Base-by-base conservation (phyloP, 2,113 vertebrate species). In the Oophaga pumilio region DNA sequence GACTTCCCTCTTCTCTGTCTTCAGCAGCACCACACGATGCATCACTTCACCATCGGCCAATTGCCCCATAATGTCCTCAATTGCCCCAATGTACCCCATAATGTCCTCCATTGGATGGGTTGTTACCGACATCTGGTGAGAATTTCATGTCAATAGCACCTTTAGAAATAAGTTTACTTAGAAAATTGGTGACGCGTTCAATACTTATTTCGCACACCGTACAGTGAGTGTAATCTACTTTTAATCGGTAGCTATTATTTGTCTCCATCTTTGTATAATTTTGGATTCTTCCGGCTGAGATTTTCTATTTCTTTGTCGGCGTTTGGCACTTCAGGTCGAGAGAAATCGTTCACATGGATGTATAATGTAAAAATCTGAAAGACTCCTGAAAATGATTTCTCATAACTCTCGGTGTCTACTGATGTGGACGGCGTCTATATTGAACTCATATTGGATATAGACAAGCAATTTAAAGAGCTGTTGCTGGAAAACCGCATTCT, bases 361-460 rank as follows among this genome's bases (percentile, higher is more conserved):
- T 80, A 80, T 80, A 80, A 59, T 80, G 24, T 60, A 33, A 80
- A 60, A 57, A 26, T 6, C 12, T 8, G 15, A 18, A 57, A 60
- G 11, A 28, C 53, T 80, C 77, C 56, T 33, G 77, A 28, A 59
- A 80, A 79, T 80, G 77, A 60, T 80, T 56, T 80, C 57, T 80
- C 26, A 80, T 59, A 33, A 59, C 18, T 15, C 53, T 8, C 17
- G 9, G 57, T 59, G 77, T 57, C 26, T 80, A 80, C 53, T 80
- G 77, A 80, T 57, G 77, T 80, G 77, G 56, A 80, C 60, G 53
- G 26, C 60, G 60, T 80, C 77, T 80, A 59, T 80, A 80, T 60
- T 80, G 77, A 80, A 59, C 77, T 80, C 56, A 60, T 59, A 80
- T 28, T 80, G 77, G 53, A 80, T 80, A 80, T 80, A 60, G 77